phyloP scores from a whole-genome alignment of 2,888 invertebrate genomes.

The Scelioninae gen. 2 region DNA sequence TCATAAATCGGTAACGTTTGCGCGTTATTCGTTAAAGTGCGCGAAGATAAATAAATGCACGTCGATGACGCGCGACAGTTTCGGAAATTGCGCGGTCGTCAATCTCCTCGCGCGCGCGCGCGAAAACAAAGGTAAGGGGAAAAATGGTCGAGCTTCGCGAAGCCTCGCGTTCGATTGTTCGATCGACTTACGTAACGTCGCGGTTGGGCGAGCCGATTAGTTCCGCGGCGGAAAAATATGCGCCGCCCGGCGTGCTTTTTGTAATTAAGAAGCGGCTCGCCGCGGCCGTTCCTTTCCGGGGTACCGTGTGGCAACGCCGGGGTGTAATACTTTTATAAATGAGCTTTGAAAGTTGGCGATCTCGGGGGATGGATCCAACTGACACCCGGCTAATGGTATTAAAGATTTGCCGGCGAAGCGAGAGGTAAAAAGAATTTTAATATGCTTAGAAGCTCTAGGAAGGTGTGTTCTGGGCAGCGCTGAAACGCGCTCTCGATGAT shows the following conservation, averaged over 20 bases:
- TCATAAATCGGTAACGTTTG: no score
- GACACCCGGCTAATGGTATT: slow-evolving; percentile 46
- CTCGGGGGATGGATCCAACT: slow-evolving; percentile 33
- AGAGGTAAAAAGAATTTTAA: slow-evolving; percentile 67
- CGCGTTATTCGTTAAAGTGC: slow-evolving; percentile 27
- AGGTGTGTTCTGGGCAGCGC: slow-evolving; percentile 63
- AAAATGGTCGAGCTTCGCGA: no score
- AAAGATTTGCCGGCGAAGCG: slow-evolving; percentile 59
- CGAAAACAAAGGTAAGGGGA: no score
- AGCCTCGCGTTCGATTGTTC: slow-evolving; percentile 9
- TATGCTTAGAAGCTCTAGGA: slow-evolving; percentile 70
- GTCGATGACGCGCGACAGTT: neutral
- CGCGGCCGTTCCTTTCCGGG: no score
- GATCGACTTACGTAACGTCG: slow-evolving; percentile 13
- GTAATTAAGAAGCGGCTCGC: no score
- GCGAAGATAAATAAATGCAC: slow-evolving; percentile 19
- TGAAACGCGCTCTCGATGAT: slow-evolving; percentile 38
- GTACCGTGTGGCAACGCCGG: slow-evolving; percentile 37
- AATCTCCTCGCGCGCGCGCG: neutral
- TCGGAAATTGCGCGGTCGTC: slow-evolving; percentile 5
- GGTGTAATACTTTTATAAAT: slow-evolving; percentile 51
- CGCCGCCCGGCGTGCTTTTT: slow-evolving; percentile 16
- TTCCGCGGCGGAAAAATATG: slow-evolving; percentile 21
- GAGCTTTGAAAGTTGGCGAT: slow-evolving; percentile 60
- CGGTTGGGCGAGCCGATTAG: neutral